Conservation (phyloP, 1,140 invertebrate species). For the Aphelinus atriplicis region DNA sequence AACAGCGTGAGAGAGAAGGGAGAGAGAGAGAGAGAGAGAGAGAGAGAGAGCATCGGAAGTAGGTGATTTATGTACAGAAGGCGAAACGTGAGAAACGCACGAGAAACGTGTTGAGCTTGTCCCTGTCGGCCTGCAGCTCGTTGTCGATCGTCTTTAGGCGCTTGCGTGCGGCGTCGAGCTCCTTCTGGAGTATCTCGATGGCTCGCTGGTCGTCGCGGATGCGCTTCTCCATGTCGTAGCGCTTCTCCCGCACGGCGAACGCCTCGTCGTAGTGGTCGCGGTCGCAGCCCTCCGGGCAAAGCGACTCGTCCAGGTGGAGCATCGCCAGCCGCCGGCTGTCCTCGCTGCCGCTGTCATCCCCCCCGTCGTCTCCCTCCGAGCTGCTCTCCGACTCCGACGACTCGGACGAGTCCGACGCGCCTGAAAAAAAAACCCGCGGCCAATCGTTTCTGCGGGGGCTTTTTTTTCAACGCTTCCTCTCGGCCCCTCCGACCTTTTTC, state of each 20-base stretch:
- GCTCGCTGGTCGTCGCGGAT: constrained; percentile 60
- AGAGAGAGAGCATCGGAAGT: background rate
- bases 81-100: constrained; percentile 43
- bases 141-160: constrained; percentile 53
- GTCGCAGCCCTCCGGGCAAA: constrained; percentile 81
- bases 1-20: too few relatives aligned
- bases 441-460: too few relatives aligned
- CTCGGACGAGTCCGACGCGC: constrained; percentile 44
- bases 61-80: background rate
- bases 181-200: constrained; percentile 62
- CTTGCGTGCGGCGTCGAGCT: constrained; percentile 56
- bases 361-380: constrained; percentile 64
- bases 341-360: constrained; percentile 45
- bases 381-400: constrained; percentile 68
- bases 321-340: constrained; percentile 72
- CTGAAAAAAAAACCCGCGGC: too few relatives aligned
- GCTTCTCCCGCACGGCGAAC: constrained; percentile 70
- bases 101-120: constrained; percentile 59
- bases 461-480: too few relatives aligned
- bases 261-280: constrained; percentile 73
- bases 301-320: constrained; percentile 76
- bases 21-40: too few relatives aligned
- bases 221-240: constrained; percentile 63
- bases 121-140: constrained; percentile 47
- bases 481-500: too few relatives aligned